These are phyloP conservation scores for Cydia strobilella DNA, from an alignment of 1,140 invertebrate genomes.

Conservation along the genomic window DNA sequence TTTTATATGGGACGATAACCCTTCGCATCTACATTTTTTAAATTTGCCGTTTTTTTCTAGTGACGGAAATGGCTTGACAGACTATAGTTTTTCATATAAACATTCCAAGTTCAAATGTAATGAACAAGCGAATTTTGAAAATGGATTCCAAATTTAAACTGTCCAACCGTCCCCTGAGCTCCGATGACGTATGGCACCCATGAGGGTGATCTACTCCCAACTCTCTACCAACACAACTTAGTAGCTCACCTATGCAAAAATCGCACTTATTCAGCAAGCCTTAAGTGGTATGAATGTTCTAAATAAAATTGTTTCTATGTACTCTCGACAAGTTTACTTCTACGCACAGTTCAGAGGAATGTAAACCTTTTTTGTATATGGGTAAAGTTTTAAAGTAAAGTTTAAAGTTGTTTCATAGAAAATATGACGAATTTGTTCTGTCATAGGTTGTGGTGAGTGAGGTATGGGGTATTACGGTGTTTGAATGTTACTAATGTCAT, in stretches of 20 bases:
- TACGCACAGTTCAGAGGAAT: conserved; percentile 25
- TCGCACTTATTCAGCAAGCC: background rate
- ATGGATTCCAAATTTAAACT: conserved; percentile 70
- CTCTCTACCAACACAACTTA: background rate
- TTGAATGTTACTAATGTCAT: conserved; percentile 11
- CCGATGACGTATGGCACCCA: conserved; percentile 62
- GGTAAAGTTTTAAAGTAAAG: background rate
- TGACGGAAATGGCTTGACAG: too few relatives aligned
- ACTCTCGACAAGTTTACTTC: background rate
- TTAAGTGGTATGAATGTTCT: background rate
- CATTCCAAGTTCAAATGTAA: conserved; percentile 11
- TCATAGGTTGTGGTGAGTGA: conserved; percentile 41
- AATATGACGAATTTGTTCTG: conserved; percentile 52
- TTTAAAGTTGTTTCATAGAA: conserved; percentile 28
- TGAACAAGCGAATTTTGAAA: conserved; percentile 46
- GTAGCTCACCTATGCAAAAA: background rate
- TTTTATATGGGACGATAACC: too few relatives aligned
- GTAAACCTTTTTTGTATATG: background rate
- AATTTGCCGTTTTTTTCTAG: too few relatives aligned
- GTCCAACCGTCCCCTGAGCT: conserved; percentile 48
- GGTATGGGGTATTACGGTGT: conserved; percentile 24
- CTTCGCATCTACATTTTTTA: too few relatives aligned
- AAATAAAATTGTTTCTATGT: conserved; percentile 33
- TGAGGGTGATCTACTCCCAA: conserved; percentile 57
- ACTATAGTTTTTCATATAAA: background rate